These are phyloP conservation scores for Orientallactaga sibirica DNA, from an alignment of 2,797 vertebrate species.

Conservation along the genomic window DNA sequence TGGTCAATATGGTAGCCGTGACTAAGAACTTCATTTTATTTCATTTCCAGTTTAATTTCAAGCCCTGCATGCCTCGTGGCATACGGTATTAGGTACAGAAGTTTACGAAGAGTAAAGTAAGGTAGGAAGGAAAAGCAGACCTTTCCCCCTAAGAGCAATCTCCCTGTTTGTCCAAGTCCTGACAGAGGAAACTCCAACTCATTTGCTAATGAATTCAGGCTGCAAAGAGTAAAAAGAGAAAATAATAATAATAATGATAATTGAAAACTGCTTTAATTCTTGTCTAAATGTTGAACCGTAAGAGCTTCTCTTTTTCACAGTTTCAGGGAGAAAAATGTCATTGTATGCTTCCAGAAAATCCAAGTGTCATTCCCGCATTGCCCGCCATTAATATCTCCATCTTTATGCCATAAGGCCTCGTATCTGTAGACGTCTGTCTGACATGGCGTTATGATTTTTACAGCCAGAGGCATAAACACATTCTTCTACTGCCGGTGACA, in stretches of 20 bases:
- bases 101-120: neutral
- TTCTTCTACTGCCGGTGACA: neutral
- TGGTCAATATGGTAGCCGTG: neutral
- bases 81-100: neutral
- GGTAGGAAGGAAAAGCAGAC: neutral
- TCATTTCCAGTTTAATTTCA: neutral
- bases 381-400: neutral
- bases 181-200: slow-evolving; percentile 25
- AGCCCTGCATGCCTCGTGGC: neutral
- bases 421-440: slow-evolving; percentile 26
- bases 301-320: slow-evolving; percentile 61
- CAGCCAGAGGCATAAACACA: slow-evolving; percentile 34
- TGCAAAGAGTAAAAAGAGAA: neutral
- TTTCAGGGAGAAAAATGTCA: slow-evolving; percentile 54
- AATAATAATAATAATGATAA: slow-evolving; percentile 13
- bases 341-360: slow-evolving; percentile 65
- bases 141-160: neutral
- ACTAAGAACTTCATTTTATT: neutral
- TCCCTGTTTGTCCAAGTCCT: neutral
- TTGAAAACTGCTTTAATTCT: slow-evolving; percentile 64
- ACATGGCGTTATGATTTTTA: neutral
- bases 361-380: slow-evolving; percentile 32
- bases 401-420: neutral
- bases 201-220: slow-evolving; percentile 54
- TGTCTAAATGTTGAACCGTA: slow-evolving; percentile 67